Evolutionary conservation across 53 echinoderm and acorn worm genomes (phyloP).

Genomic region (Hippasteria phrygiana): DNA sequence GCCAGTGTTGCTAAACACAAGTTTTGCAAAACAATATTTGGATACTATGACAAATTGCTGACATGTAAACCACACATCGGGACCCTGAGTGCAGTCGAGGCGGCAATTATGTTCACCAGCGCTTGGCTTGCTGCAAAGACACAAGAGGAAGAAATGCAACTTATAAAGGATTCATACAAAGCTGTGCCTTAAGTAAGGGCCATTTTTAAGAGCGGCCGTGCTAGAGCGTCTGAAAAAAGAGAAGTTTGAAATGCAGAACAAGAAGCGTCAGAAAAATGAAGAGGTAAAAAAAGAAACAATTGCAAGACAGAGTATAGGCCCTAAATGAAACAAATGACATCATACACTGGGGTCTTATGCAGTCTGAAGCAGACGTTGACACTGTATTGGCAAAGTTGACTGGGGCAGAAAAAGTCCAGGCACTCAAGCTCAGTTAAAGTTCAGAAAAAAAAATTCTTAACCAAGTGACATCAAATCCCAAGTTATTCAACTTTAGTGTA

Average conservation of each 20-base stretch:
- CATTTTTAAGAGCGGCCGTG: background rate
- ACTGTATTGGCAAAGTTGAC: no score
- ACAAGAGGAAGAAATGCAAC: conserved; percentile 4
- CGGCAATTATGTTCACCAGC: background rate
- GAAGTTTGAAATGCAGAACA: background rate
- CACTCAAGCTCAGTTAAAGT: no score
- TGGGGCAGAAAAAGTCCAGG: no score
- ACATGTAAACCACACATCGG: background rate
- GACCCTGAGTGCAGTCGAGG: background rate
- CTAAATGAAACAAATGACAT: no score
- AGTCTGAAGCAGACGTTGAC: no score
- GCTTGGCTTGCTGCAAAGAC: conserved; percentile 9
- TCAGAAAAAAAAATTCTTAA: no score
- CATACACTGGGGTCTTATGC: no score
- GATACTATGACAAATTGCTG: background rate
- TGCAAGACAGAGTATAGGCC: no score
- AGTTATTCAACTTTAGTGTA: no score
- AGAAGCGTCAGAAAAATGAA: conserved; percentile 1
- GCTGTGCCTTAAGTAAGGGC: background rate
- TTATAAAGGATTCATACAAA: background rate
- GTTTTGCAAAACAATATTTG: conserved; percentile 4
- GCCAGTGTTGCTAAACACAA: background rate
- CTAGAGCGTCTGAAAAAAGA: background rate
- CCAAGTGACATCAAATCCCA: no score
- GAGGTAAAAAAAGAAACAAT: conserved; percentile 8